These are phyloP conservation scores for Pontoporia blainvillei DNA, from an alignment of 2,113 vertebrate species.

Conservation along the genomic window DNA sequence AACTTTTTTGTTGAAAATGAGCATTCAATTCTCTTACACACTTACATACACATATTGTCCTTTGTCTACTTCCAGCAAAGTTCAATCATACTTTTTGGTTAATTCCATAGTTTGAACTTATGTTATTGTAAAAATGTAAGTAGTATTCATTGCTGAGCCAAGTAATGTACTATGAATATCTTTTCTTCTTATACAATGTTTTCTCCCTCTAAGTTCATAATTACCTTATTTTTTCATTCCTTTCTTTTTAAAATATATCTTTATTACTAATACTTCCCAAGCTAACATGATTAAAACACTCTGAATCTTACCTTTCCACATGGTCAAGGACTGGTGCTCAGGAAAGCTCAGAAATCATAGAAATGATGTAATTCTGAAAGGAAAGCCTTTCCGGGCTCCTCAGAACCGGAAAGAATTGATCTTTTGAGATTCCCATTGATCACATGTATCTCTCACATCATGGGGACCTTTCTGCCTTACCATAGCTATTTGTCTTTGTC, in stretches of 20 bases:
- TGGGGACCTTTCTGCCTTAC: background rate
- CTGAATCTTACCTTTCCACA: background rate
- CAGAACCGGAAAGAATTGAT: background rate
- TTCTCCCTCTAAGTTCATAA: background rate
- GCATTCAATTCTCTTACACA: background rate
- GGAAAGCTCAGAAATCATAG: background rate
- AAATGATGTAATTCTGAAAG: background rate
- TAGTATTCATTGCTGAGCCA: background rate
- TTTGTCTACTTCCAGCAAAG: background rate
- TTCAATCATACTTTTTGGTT: background rate
- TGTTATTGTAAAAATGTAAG: background rate
- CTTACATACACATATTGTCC: accelerated
- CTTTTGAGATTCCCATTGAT: background rate
- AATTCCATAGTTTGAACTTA: background rate
- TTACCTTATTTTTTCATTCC: background rate
- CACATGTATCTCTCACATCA: background rate
- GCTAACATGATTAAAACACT: background rate
- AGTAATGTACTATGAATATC: background rate
- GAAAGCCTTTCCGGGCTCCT: background rate
- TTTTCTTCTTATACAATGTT: background rate
- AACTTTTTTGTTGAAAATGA: background rate
- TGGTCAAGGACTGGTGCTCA: background rate
- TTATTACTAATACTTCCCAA: background rate
- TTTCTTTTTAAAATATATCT: background rate
- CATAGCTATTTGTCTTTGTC: background rate